Conservation (phyloP, 2,113 vertebrate species). For the Addax nasomaculatus region DNA sequence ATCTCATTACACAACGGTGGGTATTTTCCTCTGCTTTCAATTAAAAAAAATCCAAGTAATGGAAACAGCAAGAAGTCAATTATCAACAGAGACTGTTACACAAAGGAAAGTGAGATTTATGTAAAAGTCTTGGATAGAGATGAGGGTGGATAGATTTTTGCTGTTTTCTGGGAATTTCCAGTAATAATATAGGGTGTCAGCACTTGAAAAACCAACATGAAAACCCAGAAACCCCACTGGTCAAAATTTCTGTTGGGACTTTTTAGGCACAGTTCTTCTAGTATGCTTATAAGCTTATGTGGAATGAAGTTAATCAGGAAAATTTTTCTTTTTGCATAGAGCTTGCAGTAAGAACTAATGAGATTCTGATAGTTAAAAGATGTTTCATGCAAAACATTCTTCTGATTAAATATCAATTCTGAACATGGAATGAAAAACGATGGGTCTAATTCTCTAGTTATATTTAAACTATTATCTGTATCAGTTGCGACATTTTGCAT, state of each 20-base stretch:
- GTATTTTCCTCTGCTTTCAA: not conserved
- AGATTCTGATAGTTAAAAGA: not conserved
- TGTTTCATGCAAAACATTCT: not conserved
- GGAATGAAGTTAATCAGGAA: not conserved
- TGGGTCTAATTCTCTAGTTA: not conserved
- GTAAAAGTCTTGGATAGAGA: not conserved
- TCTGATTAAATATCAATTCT: not conserved
- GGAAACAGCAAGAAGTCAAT: not conserved
- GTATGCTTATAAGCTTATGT: not conserved
- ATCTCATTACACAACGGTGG: not conserved
- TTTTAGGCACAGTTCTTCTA: not conserved
- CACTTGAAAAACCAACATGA: not conserved
- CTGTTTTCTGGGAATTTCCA: not conserved
- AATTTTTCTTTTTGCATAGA: not conserved
- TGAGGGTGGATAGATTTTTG: not conserved
- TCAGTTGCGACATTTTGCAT: not conserved
- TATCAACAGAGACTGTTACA: not conserved
- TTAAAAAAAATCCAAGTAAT: not conserved
- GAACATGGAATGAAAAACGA: not conserved
- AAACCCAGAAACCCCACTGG: not conserved
- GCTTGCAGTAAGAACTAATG: not conserved
- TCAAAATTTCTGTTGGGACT: not conserved
- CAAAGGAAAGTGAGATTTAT: not conserved
- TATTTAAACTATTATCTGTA: not conserved
- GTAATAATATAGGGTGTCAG: not conserved